These are phyloP conservation scores for Aphelinus certus DNA, from an alignment of 1,140 invertebrate species.

Conservation along the genomic window DNA sequence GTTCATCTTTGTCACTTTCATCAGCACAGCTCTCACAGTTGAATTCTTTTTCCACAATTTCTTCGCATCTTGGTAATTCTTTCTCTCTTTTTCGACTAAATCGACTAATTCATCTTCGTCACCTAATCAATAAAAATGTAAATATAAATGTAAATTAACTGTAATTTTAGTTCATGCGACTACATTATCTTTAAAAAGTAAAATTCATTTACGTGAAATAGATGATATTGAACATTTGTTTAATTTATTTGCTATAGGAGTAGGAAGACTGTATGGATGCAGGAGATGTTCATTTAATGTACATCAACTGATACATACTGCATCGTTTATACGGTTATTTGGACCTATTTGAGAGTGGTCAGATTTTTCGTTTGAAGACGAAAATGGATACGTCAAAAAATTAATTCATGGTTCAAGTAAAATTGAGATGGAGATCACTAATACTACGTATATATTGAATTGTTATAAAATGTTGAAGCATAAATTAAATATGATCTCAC, in stretches of 20 bases:
- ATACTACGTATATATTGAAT: slow-evolving; percentile 17
- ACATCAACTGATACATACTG: background rate
- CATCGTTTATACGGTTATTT: background rate
- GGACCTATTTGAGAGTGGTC: background rate
- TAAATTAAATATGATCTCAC: background rate
- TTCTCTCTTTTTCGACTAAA: no score
- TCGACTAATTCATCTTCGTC: no score
- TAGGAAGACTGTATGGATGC: background rate
- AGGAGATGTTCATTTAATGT: background rate
- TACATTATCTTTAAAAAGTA: no score
- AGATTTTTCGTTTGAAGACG: slow-evolving; percentile 17
- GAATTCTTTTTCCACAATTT: no score
- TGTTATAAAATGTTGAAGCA: slow-evolving; percentile 25
- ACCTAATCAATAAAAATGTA: no score
- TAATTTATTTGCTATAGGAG: background rate
- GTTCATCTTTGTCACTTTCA: no score
- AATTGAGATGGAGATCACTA: slow-evolving; percentile 29
- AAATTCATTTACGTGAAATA: no score
- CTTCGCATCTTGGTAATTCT: no score
- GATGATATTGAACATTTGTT: no score
- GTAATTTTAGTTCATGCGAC: no score
- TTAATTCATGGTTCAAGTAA: slow-evolving; percentile 27
- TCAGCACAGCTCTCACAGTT: no score
- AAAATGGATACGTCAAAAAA: background rate
- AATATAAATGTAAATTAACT: no score